Percentiles rank a stretch among this genome's conserved stretches.
Conservation (phyloP, 2,113 vertebrate genomes). For the Poecilia latipinna region DNA sequence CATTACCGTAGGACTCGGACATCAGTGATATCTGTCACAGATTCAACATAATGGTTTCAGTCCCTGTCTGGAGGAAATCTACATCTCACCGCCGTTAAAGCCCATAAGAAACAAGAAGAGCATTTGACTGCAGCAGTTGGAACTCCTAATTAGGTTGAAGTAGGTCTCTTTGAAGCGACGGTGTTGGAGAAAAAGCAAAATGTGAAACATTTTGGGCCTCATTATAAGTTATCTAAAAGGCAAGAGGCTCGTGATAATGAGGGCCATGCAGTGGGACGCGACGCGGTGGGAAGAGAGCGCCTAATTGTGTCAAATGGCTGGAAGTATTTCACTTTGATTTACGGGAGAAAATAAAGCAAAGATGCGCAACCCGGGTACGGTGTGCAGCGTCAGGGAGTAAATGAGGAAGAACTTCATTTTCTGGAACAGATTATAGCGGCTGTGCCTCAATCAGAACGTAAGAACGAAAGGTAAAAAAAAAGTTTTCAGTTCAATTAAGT, state of each 20-base stretch:
- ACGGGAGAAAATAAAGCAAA: constrained; percentile 54
- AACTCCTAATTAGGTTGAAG: constrained; percentile 80
- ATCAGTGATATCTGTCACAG: constrained; percentile 68
- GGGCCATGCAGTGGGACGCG: constrained; percentile 74
- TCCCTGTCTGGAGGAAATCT: constrained; percentile 61
- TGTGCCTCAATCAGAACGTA: not conserved
- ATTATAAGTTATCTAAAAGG: constrained; percentile 82
- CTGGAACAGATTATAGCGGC: too few relatives aligned
- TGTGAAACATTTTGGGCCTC: constrained; percentile 78
- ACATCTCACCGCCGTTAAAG: constrained; percentile 70
- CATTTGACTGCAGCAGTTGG: constrained; percentile 72
- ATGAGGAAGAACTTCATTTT: constrained; percentile 48
- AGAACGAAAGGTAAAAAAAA: not conserved
- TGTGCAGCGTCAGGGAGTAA: constrained; percentile 56
- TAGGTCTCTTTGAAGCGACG: constrained; percentile 75
- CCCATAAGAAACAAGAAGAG: constrained; percentile 71
- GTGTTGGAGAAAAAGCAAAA: constrained; percentile 77
- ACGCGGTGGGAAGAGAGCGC: constrained; percentile 68
- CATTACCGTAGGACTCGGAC: constrained; percentile 51
- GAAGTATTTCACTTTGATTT: constrained; percentile 78
- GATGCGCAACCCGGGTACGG: constrained; percentile 52
- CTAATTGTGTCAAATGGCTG: constrained; percentile 81
- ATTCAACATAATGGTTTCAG: constrained; percentile 66
- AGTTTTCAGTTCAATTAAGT: not conserved
- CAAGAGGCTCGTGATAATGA: constrained; percentile 76